Conservation (phyloP, 2,888 invertebrate species). For the Callimorpha dominula region DNA sequence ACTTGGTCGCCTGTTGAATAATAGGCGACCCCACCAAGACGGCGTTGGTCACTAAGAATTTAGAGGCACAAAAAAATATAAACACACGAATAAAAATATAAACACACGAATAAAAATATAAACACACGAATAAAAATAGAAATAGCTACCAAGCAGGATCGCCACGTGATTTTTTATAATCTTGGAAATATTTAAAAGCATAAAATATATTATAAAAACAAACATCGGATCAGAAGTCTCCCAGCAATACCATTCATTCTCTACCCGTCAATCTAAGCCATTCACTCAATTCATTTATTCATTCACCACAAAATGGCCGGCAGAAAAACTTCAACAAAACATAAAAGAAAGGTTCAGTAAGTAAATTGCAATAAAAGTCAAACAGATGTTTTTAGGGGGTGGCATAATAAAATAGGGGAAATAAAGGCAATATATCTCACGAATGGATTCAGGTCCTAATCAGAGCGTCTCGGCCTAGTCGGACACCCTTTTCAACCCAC, state of each 20-base stretch:
- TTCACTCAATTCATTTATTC: slow-evolving; percentile 33
- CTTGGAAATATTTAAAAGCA: no score
- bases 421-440: slow-evolving; percentile 56
- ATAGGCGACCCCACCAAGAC: no score
- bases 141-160: no score
- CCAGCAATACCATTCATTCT: slow-evolving; percentile 30
- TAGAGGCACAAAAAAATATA: no score
- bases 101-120: no score
- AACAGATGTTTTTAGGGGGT: slow-evolving; percentile 52
- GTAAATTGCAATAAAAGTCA: slow-evolving; percentile 55
- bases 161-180: no score
- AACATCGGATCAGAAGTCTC: background rate
- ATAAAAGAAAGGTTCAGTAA: slow-evolving; percentile 44
- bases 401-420: slow-evolving; percentile 52
- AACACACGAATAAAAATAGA: no score
- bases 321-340: slow-evolving; percentile 28
- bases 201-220: no score
- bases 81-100: no score
- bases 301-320: slow-evolving; percentile 34
- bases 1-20: no score
- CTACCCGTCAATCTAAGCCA: slow-evolving; percentile 33
- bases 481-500: slow-evolving; percentile 60
- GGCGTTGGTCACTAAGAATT: no score
- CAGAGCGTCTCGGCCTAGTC: slow-evolving; percentile 43
- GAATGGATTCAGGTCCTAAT: slow-evolving; percentile 60